phyloP scores from a whole-genome alignment of 1,140 invertebrate species.

The Hypothenemus hampei region DNA sequence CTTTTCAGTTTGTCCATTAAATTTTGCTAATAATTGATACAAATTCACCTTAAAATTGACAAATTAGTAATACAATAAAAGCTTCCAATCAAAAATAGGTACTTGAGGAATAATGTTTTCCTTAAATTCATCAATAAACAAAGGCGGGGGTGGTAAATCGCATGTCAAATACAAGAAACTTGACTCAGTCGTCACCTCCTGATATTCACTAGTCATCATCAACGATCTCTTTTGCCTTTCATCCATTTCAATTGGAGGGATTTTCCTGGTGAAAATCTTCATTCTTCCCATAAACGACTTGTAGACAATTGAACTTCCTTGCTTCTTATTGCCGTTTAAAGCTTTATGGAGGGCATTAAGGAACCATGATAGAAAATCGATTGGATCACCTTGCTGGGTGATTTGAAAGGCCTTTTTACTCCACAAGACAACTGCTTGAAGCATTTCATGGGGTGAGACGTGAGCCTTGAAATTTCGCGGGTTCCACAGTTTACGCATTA shows the following conservation, averaged over 20 bases:
- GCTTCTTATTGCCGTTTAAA: slow-evolving; percentile 81
- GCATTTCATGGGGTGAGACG: slow-evolving; percentile 99
- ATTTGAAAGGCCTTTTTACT: slow-evolving; percentile 98
- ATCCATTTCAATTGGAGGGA: slow-evolving; percentile 88
- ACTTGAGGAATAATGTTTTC: slow-evolving; percentile 99
- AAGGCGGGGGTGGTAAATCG: slow-evolving; percentile 91
- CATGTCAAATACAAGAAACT: slow-evolving; percentile 95
- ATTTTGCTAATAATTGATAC: slow-evolving; percentile 89
- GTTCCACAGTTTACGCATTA: slow-evolving; percentile 98
- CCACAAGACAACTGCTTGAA: slow-evolving; percentile 97
- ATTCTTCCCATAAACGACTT: slow-evolving; percentile 94
- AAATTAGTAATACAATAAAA: not conserved
- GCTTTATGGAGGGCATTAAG: slow-evolving; percentile 89
- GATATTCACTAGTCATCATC: slow-evolving; percentile 79
- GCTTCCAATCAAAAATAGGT: slow-evolving; percentile 15
- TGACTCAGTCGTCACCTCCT: slow-evolving; percentile 79
- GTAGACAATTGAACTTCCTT: slow-evolving; percentile 86
- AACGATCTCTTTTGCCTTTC: slow-evolving; percentile 80
- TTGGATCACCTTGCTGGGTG: slow-evolving; percentile 96
- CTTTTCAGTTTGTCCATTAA: slow-evolving; percentile 92
- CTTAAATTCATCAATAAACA: slow-evolving; percentile 95
- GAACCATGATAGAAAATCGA: slow-evolving; percentile 96
- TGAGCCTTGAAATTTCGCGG: slow-evolving; percentile 98
- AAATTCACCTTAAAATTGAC: slow-evolving; percentile 72
- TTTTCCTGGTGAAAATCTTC: slow-evolving; percentile 90